Evolutionary conservation across 2,797 vertebrate genomes (phyloP).

Genomic region (Diplodus puntazzo): DNA sequence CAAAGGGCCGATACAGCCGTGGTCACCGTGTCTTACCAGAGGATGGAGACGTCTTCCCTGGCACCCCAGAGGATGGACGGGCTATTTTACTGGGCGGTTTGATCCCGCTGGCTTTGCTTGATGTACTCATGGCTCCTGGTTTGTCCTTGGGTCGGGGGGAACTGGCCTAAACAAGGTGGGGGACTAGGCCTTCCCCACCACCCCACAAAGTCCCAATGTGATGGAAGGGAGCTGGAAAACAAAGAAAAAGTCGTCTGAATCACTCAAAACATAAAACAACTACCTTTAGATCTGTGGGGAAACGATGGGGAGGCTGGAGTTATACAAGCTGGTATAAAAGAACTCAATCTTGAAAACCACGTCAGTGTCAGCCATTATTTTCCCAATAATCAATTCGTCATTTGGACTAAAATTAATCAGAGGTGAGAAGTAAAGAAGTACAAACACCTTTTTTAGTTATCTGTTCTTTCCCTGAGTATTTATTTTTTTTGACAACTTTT

Average conservation of each 20-base stretch:
- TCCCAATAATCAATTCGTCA: too few species aligned
- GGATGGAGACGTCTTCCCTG: conserved; percentile 85
- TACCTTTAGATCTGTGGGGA: too few species aligned
- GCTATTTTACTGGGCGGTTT: conserved; percentile 94
- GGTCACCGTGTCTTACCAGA: conserved; percentile 68
- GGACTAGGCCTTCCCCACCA: conserved; percentile 67
- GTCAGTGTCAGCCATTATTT: too few species aligned
- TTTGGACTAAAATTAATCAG: too few species aligned
- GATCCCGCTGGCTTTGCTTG: conserved; percentile 92
- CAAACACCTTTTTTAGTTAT: too few species aligned
- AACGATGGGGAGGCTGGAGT: too few species aligned
- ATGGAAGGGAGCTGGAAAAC: conserved; percentile 47
- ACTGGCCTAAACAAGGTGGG: conserved; percentile 37
- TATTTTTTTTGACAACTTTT: too few species aligned
- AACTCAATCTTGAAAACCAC: too few species aligned
- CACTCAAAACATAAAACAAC: background rate
- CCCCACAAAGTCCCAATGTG: conserved; percentile 46
- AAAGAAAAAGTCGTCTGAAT: conserved; percentile 2
- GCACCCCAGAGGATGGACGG: conserved; percentile 85
- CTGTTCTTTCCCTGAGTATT: too few species aligned
- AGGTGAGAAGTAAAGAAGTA: too few species aligned
- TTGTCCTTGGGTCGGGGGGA: conserved; percentile 42
- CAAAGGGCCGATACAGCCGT: background rate
- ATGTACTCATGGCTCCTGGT: conserved; percentile 85
- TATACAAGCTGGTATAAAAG: too few species aligned